Conservation (phyloP, 1,140 invertebrate genomes). For the Steinernema khuongi region DNA sequence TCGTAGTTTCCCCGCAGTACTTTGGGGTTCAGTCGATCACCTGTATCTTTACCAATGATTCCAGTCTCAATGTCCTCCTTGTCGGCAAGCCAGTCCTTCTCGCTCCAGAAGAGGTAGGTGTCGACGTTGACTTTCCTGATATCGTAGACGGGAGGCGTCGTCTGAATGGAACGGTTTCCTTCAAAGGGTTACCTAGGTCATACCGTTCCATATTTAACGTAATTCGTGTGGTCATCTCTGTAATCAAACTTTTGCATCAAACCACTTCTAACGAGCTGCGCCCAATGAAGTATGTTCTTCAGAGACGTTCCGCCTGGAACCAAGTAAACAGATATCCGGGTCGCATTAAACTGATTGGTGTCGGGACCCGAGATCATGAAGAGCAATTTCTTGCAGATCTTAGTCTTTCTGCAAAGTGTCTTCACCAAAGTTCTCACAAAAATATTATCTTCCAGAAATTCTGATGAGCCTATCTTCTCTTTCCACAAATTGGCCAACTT, state of each 20-base stretch:
- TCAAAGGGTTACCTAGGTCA: not conserved
- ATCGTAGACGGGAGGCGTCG: conserved; percentile 15
- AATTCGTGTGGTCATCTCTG: not conserved
- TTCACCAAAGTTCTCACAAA: conserved; percentile 10
- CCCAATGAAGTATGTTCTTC: conserved; percentile 19
- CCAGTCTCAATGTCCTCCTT: not conserved
- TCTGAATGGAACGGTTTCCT: not conserved
- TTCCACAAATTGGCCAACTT: not conserved
- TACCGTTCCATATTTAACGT: not conserved
- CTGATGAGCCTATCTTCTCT: not conserved
- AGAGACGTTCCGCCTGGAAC: conserved; percentile 11
- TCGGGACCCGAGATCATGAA: conserved; percentile 11
- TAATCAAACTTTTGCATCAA: conserved; percentile 1
- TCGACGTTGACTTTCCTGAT: not conserved
- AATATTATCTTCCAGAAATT: not conserved
- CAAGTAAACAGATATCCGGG: conserved; percentile 1
- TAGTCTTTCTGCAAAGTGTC: not conserved
- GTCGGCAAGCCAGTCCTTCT: conserved; percentile 18
- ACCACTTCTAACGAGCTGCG: not conserved
- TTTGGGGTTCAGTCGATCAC: not conserved
- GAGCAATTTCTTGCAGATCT: not conserved
- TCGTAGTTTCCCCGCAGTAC: conserved; percentile 19
- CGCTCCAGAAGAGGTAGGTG: conserved; percentile 12
- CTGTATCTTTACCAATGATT: conserved; percentile 9
- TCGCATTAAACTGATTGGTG: not conserved